Evolutionary conservation across 2,113 vertebrate species (phyloP).

Genomic region (Glareola pratincola): DNA sequence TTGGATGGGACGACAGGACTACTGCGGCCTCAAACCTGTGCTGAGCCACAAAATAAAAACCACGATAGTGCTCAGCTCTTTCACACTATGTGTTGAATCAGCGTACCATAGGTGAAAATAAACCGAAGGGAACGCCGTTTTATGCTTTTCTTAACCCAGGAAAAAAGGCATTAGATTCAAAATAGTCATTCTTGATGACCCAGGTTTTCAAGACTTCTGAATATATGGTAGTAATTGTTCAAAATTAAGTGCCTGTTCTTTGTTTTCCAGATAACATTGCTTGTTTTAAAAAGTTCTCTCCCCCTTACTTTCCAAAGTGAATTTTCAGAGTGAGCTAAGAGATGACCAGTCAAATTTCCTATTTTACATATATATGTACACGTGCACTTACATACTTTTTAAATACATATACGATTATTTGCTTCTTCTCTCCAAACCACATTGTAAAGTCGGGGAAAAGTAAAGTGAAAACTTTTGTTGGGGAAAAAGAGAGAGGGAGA

Average conservation of each 20-base stretch:
- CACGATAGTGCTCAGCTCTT: background rate
- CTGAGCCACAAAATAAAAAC: background rate
- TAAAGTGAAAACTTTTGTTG: background rate
- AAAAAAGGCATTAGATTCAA: background rate
- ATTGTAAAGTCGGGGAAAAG: background rate
- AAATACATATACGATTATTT: background rate
- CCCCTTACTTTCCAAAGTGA: background rate
- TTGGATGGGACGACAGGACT: background rate
- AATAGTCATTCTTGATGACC: background rate
- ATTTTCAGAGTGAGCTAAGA: background rate
- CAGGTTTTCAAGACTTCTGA: background rate
- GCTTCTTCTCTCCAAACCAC: background rate
- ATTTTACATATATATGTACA: background rate
- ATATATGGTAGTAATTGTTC: background rate
- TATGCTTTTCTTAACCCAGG: background rate
- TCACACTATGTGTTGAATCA: background rate
- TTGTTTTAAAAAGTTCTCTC: background rate
- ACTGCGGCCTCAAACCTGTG: background rate
- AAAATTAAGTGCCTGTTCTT: background rate
- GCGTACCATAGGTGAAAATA: background rate
- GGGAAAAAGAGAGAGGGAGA: accelerated
- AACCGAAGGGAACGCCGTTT: background rate
- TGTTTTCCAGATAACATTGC: accelerated
- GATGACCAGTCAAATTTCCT: background rate
- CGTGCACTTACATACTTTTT: too few species aligned